Base-by-base conservation (phyloP, 2,113 vertebrate species). In the Gulo gulo region DNA sequence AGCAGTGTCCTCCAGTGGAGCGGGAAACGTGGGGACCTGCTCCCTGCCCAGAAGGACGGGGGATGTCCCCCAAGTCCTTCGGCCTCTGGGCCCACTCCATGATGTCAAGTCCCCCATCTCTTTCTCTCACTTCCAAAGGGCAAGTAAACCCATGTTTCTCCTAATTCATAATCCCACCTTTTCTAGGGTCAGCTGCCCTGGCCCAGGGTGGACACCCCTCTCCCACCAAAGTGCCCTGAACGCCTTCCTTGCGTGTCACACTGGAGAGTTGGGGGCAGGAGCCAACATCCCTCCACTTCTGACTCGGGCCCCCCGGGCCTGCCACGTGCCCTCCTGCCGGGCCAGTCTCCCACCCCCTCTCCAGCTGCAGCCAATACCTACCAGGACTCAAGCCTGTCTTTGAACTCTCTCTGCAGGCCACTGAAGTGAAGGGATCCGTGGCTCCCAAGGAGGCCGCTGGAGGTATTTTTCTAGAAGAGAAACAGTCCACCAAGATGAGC, bases 141-240 rank as follows among this genome's bases (percentile, higher is more conserved):
- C 36, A 12, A 50, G 42, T 8, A 34, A 52, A 21, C 16, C 16
- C 76, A 79, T 31, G 31, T 13, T 79, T 47, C 74, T 31, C 42
- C 14, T 47, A 47, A 78, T 0, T 42, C 42, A 47, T 14, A 5
- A 47, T 10, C 26, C 26, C 7, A 34, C 39, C 69, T 31, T 15
- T 83, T 7, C 23, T 20, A 18, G 45, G 79, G 26, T 23, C 2
- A 0, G 24, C 31, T 23, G 55, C 26, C 67, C 42, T 16, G 0
- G 34, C 23, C 39, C 47, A 1, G 1, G 0, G 9, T 0, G 15
- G 73, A 20, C 52, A 36, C 34, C 65, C 50, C 1, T 1, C 71
- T 21, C 94, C 36, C 12, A 20, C 29, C 88, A n/a, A 26, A 89
- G 79, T 18, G 0, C 12, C 42, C 4, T 9, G 16, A 52, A 24